Evolutionary conservation across 2,888 invertebrate species (phyloP).

Genomic region (Dichetophora obliterata): DNA sequence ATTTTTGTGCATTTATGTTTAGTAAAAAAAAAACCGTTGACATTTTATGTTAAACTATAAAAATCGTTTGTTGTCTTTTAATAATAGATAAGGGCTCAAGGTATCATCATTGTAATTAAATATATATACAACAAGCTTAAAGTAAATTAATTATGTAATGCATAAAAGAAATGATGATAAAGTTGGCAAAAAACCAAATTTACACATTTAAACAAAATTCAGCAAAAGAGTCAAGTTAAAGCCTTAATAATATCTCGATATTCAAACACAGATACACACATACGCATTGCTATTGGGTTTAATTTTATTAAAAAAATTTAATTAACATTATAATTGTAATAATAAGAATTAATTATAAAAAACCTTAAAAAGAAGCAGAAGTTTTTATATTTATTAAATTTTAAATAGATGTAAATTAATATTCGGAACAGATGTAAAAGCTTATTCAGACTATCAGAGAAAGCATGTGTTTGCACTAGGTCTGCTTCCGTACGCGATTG

Average conservation of each 20-base stretch:
- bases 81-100: constrained; percentile 25
- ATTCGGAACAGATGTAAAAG: background rate
- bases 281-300: constrained; percentile 58
- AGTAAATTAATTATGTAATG: constrained; percentile 14
- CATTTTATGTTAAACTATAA: constrained; percentile 17
- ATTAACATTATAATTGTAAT: constrained; percentile 60
- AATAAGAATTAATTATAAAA: constrained; percentile 65
- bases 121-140: constrained; percentile 26
- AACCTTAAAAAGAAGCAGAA: constrained; percentile 49
- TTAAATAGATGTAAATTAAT: constrained; percentile 1
- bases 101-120: constrained; percentile 15
- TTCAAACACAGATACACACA: constrained; percentile 50
- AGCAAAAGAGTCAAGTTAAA: constrained; percentile 44
- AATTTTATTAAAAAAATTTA: constrained; percentile 61
- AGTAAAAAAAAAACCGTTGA: background rate
- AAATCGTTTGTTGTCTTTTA: constrained; percentile 19
- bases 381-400: constrained; percentile 44
- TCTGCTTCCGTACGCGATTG: no score
- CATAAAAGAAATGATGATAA: constrained; percentile 9
- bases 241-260: constrained; percentile 53
- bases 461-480: no score
- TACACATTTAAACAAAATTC: constrained; percentile 41
- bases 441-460: no score
- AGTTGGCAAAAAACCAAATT: constrained; percentile 20
- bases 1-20: constrained; percentile 2